phyloP scores from a whole-genome alignment of 2,113 vertebrate genomes.

The Corvus hawaiiensis region DNA sequence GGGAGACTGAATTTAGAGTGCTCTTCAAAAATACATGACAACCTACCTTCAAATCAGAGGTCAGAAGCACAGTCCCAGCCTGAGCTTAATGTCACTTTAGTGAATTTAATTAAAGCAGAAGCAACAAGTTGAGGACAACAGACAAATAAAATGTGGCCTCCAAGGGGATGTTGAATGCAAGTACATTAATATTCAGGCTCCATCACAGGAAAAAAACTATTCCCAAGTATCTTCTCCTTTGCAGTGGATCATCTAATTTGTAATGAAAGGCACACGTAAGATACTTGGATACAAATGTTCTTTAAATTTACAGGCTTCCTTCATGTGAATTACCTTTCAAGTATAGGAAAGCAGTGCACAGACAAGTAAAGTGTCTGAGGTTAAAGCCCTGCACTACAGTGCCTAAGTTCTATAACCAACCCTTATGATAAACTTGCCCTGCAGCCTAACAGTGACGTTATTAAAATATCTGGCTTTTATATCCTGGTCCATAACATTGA shows the following conservation, averaged over 20 bases:
- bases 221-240: not conserved
- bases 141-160: not conserved
- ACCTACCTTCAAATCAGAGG: not conserved
- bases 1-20: not conserved
- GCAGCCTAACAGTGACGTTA: not conserved
- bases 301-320: not conserved
- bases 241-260: not conserved
- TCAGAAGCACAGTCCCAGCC: not conserved
- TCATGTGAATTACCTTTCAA: not conserved
- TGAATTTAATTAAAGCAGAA: slow-evolving; percentile 14
- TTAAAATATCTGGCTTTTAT: not conserved
- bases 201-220: not conserved
- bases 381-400: not conserved
- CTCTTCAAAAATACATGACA: not conserved
- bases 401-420: not conserved
- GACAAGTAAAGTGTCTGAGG: not conserved
- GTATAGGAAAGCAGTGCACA: not conserved
- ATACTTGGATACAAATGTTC: not conserved
- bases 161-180: not conserved
- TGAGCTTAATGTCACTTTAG: not conserved
- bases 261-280: not conserved
- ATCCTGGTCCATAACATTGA: not conserved
- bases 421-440: not conserved
- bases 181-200: not conserved
- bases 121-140: not conserved